Evolutionary conservation across 2,888 invertebrate genomes (phyloP).

Genomic region (Timema podura): DNA sequence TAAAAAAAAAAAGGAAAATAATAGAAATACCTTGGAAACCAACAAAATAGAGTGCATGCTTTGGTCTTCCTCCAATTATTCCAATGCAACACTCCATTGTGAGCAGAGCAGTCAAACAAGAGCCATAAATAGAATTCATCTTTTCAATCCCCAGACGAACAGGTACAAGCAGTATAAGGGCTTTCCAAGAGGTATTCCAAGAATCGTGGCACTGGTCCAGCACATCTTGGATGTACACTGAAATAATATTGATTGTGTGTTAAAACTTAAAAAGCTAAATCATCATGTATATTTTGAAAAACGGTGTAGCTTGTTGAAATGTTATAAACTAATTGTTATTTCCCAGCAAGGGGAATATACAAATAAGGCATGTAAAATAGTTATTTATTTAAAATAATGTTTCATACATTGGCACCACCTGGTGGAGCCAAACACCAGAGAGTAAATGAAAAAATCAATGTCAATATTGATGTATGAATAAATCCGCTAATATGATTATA

Average conservation of each 20-base stretch:
- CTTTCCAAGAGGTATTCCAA: constrained; percentile 55
- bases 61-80: constrained; percentile 88
- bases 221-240: constrained; percentile 74
- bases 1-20: too few species aligned
- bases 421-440: too few species aligned
- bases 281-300: neutral
- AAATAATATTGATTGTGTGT: constrained; percentile 27
- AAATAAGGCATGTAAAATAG: neutral
- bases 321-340: too few species aligned
- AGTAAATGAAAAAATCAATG: too few species aligned
- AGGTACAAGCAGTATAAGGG: constrained; percentile 78
- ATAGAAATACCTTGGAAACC: constrained; percentile 69
- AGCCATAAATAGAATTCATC: constrained; percentile 78
- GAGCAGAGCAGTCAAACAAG: constrained; percentile 74
- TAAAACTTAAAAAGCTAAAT: constrained; percentile 22
- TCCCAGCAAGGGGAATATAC: too few species aligned
- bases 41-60: constrained; percentile 89
- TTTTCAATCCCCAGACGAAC: constrained; percentile 83
- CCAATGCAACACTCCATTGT: constrained; percentile 82
- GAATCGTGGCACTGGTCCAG: constrained; percentile 57
- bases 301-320: too few species aligned
- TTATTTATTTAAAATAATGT: too few species aligned
- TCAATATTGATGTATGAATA: too few species aligned
- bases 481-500: too few species aligned
- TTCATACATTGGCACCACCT: too few species aligned